A percentile compares a stretch with the other conserved stretches of the same genome.
Evolutionary conservation across 23 tunicate species (phyloP).

Genomic region (Ciona savignyi): DNA sequence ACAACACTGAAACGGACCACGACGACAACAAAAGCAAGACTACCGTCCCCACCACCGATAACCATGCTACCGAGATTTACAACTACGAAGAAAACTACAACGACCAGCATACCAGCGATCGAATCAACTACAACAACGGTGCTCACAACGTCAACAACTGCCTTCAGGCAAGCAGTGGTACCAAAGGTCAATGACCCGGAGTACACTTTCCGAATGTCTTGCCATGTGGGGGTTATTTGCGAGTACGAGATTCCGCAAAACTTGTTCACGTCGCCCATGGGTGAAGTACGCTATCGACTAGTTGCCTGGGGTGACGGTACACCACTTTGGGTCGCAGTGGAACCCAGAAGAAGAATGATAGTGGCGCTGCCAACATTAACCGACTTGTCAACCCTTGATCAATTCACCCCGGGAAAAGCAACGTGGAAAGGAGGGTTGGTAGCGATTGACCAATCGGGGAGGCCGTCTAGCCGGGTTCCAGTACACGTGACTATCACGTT

Average conservation of each 20-base stretch:
- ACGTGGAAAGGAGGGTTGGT: conserved; percentile 54
- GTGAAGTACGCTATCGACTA: neutral
- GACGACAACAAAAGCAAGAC: neutral
- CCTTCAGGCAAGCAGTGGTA: neutral
- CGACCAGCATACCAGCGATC: neutral
- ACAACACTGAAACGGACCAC: neutral
- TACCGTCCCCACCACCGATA: neutral
- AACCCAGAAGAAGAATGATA: conserved; percentile 12
- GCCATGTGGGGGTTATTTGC: neutral
- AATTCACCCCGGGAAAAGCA: conserved; percentile 31
- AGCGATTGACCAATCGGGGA: conserved; percentile 13
- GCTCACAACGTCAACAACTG: neutral
- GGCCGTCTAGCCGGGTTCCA: conserved; percentile 12
- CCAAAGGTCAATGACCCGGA: neutral
- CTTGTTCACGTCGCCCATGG: neutral
- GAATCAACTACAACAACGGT: conserved; percentile 11
- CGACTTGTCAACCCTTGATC: conserved; percentile 19
- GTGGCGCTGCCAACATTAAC: conserved; percentile 25
- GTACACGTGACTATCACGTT: conserved; percentile 10
- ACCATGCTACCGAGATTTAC: neutral
- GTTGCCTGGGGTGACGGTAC: conserved; percentile 22
- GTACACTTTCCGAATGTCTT: neutral
- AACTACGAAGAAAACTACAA: neutral
- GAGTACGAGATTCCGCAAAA: neutral
- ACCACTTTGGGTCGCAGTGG: conserved; percentile 41